Percentiles rank a stretch among this genome's conserved stretches.
Conservation (phyloP, 2,797 vertebrate species). For the Crocodylus rhombifer region DNA sequence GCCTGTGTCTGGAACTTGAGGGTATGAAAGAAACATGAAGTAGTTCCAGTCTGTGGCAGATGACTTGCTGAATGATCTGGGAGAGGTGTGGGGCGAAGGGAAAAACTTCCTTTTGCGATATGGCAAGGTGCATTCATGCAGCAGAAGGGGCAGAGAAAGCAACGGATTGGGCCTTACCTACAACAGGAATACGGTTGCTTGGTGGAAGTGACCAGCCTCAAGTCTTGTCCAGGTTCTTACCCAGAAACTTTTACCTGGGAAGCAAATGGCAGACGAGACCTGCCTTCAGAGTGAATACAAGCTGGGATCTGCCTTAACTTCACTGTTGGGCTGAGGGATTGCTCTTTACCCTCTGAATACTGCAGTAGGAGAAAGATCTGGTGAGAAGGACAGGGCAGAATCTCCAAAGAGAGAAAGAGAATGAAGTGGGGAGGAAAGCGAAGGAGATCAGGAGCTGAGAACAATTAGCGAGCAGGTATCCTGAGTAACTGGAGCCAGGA, state of each 20-base stretch:
- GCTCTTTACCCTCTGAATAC: constrained; percentile 6
- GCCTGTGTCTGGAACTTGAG: background rate
- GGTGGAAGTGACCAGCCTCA: background rate
- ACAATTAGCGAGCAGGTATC: constrained; percentile 84
- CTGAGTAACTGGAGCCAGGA: constrained; percentile 79
- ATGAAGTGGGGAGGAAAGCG: constrained; percentile 45
- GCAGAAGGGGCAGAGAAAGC: background rate
- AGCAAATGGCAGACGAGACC: background rate
- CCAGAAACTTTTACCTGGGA: constrained; percentile 7
- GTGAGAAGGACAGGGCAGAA: constrained; percentile 45
- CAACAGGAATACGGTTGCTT: background rate
- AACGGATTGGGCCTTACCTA: background rate
- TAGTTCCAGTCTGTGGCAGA: fast-evolving
- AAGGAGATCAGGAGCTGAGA: constrained; percentile 75
- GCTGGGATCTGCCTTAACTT: background rate
- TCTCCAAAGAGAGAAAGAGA: constrained; percentile 16
- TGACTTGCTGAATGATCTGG: background rate
- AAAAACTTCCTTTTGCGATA: background rate
- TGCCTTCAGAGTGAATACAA: background rate
- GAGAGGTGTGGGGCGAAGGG: background rate
- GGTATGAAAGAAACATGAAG: background rate
- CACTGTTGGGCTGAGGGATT: background rate
- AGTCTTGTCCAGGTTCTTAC: background rate
- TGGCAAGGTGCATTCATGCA: background rate
- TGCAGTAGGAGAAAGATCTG: constrained; percentile 33